phyloP scores from a whole-genome alignment of 2,888 invertebrate genomes.

The Meteorus cinctellus region DNA sequence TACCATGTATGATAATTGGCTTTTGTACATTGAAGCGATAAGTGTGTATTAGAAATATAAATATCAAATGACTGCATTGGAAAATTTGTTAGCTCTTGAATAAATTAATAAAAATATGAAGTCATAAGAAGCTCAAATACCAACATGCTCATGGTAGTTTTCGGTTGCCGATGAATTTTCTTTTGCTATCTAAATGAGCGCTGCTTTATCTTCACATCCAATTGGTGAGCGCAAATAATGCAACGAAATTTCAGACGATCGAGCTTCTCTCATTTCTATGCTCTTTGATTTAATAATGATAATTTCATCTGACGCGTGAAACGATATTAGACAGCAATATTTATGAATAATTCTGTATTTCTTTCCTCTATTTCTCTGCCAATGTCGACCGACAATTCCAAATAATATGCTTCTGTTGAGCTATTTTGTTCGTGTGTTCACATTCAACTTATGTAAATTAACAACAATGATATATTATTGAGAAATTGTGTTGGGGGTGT shows the following conservation, averaged over 20 bases:
- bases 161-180: conserved; percentile 18
- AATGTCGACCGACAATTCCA: background rate
- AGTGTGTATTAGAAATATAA: conserved; percentile 44
- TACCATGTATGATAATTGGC: conserved; percentile 48
- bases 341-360: no score
- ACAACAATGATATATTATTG: background rate
- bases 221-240: background rate
- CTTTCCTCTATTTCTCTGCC: background rate
- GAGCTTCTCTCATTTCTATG: background rate
- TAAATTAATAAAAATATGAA: conserved; percentile 39
- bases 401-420: background rate
- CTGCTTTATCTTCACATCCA: background rate
- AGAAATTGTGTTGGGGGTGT: background rate
- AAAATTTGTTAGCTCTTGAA: conserved; percentile 50
- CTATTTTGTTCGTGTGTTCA: conserved; percentile 1
- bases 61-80: conserved; percentile 50
- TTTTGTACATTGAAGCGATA: conserved; percentile 50
- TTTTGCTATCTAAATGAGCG: background rate
- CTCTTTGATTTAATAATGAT: background rate
- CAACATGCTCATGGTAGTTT: conserved; percentile 24
- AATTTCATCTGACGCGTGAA: background rate
- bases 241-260: background rate
- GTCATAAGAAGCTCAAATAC: conserved; percentile 25
- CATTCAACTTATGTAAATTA: background rate
- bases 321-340: background rate